phyloP scores from a whole-genome alignment of 2,797 vertebrate species.

The Gila robusta region DNA sequence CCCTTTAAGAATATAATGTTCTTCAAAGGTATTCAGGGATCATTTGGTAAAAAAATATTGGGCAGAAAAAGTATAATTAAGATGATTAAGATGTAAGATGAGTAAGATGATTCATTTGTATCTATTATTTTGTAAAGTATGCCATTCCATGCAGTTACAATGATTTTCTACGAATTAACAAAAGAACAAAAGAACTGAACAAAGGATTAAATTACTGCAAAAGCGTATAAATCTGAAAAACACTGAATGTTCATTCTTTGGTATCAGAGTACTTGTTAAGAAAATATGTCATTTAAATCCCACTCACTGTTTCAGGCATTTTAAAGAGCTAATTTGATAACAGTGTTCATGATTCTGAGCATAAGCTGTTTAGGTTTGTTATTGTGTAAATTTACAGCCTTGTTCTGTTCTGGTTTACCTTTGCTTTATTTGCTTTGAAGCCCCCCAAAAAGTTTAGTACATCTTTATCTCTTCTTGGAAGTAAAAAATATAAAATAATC shows the following conservation, averaged over 20 bases:
- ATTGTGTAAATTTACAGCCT: not conserved
- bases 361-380: not conserved
- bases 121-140: slow-evolving; percentile 1
- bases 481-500: not conserved
- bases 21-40: not conserved
- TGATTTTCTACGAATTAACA: not conserved
- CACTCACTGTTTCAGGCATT: not conserved
- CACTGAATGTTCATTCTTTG: not conserved
- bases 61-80: not conserved
- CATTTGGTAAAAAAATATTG: not conserved
- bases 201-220: not conserved
- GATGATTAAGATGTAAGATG: not conserved
- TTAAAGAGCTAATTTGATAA: not conserved
- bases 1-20: not conserved
- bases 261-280: not conserved
- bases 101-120: not conserved
- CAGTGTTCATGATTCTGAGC: slow-evolving; percentile 1
- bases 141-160: not conserved
- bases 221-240: slow-evolving; percentile 7
- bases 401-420: not conserved
- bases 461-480: slow-evolving; percentile 17
- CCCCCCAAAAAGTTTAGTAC: not conserved
- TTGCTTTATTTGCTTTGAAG: not conserved
- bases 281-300: not conserved
- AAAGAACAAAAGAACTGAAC: not conserved